Evolutionary conservation across 2,888 invertebrate genomes (phyloP).

Genomic region (Diarsia rubi): DNA sequence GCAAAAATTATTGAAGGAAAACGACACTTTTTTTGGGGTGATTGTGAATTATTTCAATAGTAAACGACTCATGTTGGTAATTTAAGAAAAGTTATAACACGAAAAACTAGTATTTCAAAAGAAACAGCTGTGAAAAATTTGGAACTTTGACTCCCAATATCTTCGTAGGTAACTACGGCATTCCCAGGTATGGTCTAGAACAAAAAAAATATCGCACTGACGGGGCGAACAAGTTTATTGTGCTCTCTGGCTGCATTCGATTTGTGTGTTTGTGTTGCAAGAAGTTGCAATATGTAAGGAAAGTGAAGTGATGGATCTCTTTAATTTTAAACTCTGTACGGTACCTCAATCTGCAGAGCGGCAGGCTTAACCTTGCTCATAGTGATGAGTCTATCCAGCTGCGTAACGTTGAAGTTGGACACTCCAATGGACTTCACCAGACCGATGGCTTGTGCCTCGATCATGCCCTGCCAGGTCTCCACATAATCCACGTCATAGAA

Average conservation of each 20-base stretch:
- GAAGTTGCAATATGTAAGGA: background rate
- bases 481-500: constrained; percentile 91
- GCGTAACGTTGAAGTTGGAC: constrained; percentile 94
- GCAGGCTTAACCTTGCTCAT: constrained; percentile 90
- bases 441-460: constrained; percentile 91
- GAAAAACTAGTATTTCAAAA: too few relatives aligned
- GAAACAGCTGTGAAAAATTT: too few relatives aligned
- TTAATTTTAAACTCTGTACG: background rate
- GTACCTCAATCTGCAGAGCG: constrained; percentile 90
- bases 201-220: too few relatives aligned
- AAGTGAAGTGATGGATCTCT: background rate
- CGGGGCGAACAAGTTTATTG: too few relatives aligned
- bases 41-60: too few relatives aligned
- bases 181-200: too few relatives aligned
- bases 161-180: too few relatives aligned
- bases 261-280: background rate
- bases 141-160: too few relatives aligned
- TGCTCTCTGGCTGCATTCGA: background rate
- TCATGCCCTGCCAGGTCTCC: constrained; percentile 93
- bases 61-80: too few relatives aligned
- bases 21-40: too few relatives aligned
- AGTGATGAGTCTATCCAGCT: constrained; percentile 90
- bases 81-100: too few relatives aligned
- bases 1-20: too few relatives aligned
- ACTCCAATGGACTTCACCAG: constrained; percentile 93